phyloP scores from a whole-genome alignment of 2,113 vertebrate species.

The Indicator maculatus region DNA sequence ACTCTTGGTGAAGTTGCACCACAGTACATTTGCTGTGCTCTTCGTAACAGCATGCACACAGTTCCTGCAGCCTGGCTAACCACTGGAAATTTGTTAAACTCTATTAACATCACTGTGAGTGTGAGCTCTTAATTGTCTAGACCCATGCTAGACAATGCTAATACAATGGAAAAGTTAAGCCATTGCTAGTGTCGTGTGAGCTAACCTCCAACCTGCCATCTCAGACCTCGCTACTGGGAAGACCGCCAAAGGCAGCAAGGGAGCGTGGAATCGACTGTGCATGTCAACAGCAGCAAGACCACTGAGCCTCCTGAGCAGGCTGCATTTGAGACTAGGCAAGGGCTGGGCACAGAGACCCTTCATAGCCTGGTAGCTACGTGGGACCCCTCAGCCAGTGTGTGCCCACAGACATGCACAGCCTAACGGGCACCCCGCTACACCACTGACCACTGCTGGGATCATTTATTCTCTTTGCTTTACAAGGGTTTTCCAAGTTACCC shows the following conservation, averaged over 20 bases:
- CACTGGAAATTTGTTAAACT: neutral
- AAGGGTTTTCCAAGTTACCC: neutral
- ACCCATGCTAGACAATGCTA: neutral
- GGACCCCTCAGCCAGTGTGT: neutral
- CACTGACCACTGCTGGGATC: neutral
- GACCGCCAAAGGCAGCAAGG: neutral
- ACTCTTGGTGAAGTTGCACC: neutral
- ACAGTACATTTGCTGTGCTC: fast-evolving
- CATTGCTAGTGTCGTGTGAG: neutral
- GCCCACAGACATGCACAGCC: fast-evolving
- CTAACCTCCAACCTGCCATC: neutral
- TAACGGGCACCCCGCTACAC: neutral
- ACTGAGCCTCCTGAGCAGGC: fast-evolving
- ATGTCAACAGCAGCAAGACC: neutral
- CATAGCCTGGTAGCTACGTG: fast-evolving
- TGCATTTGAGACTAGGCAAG: neutral
- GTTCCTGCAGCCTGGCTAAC: neutral
- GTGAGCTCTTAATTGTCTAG: neutral
- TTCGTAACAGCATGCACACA: neutral
- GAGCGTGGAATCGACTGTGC: neutral
- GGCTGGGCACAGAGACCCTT: neutral
- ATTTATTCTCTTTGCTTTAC: neutral
- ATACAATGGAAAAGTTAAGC: neutral
- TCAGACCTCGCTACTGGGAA: neutral
- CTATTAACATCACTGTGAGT: neutral